Evolutionary conservation across 2,113 vertebrate genomes (phyloP).

Genomic region (Petrocephalus microphthalmus): DNA sequence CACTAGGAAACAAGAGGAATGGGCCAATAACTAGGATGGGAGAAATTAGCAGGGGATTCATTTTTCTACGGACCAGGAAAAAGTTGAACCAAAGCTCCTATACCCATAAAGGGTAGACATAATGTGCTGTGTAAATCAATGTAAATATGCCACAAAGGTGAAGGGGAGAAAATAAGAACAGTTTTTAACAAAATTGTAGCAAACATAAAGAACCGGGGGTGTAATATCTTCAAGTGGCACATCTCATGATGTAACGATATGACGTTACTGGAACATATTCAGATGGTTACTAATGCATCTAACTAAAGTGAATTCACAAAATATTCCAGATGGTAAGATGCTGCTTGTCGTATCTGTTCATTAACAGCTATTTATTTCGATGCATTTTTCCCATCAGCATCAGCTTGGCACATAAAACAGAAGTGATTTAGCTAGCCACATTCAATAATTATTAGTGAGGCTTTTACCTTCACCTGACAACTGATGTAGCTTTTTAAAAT

Average conservation of each 20-base stretch:
- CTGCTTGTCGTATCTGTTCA: neutral
- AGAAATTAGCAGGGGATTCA: neutral
- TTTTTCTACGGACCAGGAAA: neutral
- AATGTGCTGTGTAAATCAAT: neutral
- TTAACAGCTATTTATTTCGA: neutral
- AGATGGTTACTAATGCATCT: neutral
- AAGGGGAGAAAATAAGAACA: neutral
- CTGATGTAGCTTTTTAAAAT: neutral
- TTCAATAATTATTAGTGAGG: neutral
- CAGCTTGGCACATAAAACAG: neutral
- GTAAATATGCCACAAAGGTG: neutral
- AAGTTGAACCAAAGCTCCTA: neutral
- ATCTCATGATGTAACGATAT: neutral
- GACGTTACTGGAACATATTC: neutral
- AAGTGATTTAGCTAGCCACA: neutral
- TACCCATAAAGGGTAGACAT: neutral
- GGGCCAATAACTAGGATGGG: neutral
- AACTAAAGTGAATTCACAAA: neutral
- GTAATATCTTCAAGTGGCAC: neutral
- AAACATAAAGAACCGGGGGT: neutral
- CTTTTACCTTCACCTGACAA: neutral
- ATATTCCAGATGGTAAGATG: neutral
- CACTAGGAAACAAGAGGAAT: neutral
- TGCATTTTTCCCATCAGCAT: neutral
- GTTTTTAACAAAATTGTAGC: neutral